phyloP scores from a whole-genome alignment of 2,113 vertebrate species.

The Toxostoma redivivum region DNA sequence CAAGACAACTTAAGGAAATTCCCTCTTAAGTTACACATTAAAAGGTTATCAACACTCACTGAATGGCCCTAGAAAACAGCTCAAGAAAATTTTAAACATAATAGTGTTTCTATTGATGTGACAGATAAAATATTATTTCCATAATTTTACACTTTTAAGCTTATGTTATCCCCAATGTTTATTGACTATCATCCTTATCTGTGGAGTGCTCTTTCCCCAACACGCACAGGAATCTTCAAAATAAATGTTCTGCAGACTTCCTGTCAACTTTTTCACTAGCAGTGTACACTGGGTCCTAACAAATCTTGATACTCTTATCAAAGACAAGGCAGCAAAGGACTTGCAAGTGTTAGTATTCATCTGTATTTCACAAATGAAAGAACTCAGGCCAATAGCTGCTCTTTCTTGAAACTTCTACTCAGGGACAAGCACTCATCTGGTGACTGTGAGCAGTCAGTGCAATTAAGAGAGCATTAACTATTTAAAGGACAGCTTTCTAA shows the following conservation, averaged over 20 bases:
- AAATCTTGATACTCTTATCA: background rate
- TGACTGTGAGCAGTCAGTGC: background rate
- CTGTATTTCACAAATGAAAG: background rate
- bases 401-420: background rate
- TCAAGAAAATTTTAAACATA: background rate
- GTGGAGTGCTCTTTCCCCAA: background rate
- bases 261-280: background rate
- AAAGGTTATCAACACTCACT: background rate
- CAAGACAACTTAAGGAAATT: background rate
- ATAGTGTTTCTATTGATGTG: background rate
- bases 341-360: background rate
- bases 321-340: background rate
- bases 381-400: background rate
- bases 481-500: background rate
- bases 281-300: background rate
- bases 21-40: background rate
- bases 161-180: background rate
- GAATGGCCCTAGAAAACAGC: background rate
- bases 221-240: background rate
- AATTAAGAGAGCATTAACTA: constrained; percentile 12
- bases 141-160: background rate
- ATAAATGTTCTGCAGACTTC: background rate
- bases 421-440: background rate
- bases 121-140: background rate
- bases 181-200: background rate